Conservation (phyloP, 2,888 invertebrate genomes). For the Lepas anatifera region DNA sequence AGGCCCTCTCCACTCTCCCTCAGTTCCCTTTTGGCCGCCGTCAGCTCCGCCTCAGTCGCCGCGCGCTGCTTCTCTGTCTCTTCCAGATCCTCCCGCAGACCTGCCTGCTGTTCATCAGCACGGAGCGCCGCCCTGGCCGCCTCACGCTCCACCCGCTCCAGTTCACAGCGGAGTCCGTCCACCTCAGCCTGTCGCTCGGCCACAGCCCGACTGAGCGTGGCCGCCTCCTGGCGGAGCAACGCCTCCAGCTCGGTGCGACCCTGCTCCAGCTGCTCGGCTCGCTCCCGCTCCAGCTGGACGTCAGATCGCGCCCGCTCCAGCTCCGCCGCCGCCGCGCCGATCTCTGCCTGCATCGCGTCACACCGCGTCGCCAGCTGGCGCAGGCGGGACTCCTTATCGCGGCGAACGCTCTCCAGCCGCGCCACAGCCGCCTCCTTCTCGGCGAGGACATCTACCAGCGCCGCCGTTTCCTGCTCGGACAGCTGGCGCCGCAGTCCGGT, state of each 20-base stretch:
- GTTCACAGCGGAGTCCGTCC: neutral
- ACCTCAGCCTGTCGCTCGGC: neutral
- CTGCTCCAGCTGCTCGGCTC: neutral
- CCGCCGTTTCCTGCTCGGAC: neutral
- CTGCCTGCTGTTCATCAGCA: neutral
- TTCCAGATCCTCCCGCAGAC: neutral
- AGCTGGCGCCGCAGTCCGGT: neutral
- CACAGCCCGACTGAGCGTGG: neutral
- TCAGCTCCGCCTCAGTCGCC: neutral
- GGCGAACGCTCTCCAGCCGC: neutral
- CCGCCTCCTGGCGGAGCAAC: neutral
- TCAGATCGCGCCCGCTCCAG: neutral
- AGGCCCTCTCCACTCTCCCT: neutral
- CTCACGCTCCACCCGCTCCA: neutral
- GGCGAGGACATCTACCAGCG: neutral
- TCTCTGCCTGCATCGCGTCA: neutral
- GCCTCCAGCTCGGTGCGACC: neutral
- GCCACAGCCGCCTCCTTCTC: neutral
- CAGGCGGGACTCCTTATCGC: neutral
- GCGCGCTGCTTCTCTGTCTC: neutral
- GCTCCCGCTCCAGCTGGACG: neutral
- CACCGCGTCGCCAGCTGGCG: neutral
- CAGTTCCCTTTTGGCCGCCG: neutral
- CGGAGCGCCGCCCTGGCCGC: neutral
- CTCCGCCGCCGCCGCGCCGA: neutral